phyloP scores from a whole-genome alignment of 2,113 vertebrate species.

The Poeciliopsis turrubarensis region DNA sequence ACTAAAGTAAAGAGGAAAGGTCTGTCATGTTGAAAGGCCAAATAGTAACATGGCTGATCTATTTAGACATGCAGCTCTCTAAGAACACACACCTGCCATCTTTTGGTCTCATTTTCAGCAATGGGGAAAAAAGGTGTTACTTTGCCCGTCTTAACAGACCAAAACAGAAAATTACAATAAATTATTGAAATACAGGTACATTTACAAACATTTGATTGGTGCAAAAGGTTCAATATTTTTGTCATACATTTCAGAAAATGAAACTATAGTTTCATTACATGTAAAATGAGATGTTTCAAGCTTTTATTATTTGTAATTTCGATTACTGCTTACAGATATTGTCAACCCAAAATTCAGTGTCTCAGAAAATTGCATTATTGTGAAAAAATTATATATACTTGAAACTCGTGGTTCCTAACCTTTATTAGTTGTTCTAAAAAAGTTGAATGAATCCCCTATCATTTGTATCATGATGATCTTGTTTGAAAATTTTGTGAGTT shows the following conservation, averaged over 20 bases:
- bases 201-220: no score
- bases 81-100: constrained; percentile 18
- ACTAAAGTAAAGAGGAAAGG: background rate
- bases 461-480: no score
- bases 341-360: background rate
- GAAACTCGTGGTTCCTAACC: no score
- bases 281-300: background rate
- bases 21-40: background rate
- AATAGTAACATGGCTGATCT: constrained; percentile 5
- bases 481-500: no score
- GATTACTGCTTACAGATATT: background rate
- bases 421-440: no score
- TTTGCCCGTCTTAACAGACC: background rate
- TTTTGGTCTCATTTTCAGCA: constrained; percentile 28
- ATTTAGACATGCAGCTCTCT: constrained; percentile 11
- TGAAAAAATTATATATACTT: no score
- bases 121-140: constrained; percentile 1
- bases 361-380: no score
- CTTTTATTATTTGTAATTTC: background rate
- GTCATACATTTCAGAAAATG: background rate
- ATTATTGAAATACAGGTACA: no score
- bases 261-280: background rate
- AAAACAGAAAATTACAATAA: constrained; percentile 3
- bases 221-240: background rate
- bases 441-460: no score